A percentile compares a stretch with the other conserved stretches of the same genome.
Evolutionary conservation across 2,888 invertebrate genomes (phyloP).

Genomic region (Epinotia demarniana): DNA sequence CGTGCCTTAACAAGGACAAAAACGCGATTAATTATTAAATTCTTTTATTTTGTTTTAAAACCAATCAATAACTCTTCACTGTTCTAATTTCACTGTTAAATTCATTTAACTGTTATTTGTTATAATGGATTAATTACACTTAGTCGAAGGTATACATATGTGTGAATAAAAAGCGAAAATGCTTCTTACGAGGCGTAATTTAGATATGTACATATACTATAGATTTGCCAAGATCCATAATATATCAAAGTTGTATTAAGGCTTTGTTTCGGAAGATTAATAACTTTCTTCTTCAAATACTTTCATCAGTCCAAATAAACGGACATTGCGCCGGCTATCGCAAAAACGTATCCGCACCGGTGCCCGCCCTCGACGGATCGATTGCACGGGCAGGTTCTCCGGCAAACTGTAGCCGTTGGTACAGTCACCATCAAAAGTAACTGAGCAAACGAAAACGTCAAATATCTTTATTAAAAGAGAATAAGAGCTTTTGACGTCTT

Average conservation of each 20-base stretch:
- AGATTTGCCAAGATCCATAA: not conserved
- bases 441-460: too few relatives aligned
- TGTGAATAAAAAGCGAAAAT: not conserved
- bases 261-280: constrained; percentile 25
- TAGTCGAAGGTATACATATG: not conserved
- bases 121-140: not conserved
- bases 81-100: not conserved
- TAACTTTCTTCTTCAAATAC: constrained; percentile 38
- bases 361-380: constrained; percentile 21
- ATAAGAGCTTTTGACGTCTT: too few relatives aligned
- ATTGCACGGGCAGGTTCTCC: constrained; percentile 25
- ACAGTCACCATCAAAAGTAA: too few relatives aligned
- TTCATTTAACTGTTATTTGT: not conserved
- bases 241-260: not conserved
- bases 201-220: not conserved
- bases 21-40: not conserved
- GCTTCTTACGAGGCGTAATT: not conserved
- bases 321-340: constrained; percentile 25
- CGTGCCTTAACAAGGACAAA: not conserved
- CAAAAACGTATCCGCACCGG: constrained; percentile 26
- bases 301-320: constrained; percentile 32
- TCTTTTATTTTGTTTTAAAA: not conserved
- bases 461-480: too few relatives aligned
- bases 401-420: constrained; percentile 13
- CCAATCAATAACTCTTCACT: not conserved